Evolutionary conservation across 2,888 invertebrate genomes (phyloP).

Genomic region (Baronia brevicornis): DNA sequence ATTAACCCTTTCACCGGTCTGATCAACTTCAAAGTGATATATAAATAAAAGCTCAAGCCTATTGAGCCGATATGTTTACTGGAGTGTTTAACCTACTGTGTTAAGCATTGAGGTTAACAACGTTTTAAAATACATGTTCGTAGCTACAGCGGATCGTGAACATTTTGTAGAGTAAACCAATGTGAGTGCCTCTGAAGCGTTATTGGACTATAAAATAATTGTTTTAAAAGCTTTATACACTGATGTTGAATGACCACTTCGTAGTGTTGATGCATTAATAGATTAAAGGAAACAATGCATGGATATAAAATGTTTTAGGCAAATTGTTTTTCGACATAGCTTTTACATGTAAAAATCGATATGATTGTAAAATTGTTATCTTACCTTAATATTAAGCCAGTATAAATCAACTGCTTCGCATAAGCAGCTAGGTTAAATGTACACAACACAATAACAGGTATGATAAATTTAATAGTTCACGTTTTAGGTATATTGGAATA

Average conservation of each 20-base stretch:
- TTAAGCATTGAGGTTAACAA: constrained; percentile 24
- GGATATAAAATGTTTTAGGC: constrained; percentile 2
- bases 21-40: constrained; percentile 62
- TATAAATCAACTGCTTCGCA: too few relatives aligned
- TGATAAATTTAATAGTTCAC: too few relatives aligned
- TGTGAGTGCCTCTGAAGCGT: constrained; percentile 33
- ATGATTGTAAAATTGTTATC: too few relatives aligned
- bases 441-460: too few relatives aligned
- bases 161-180: constrained; percentile 26
- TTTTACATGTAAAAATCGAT: too few relatives aligned
- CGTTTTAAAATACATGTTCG: constrained; percentile 13
- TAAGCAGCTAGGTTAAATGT: too few relatives aligned
- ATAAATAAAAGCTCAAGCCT: constrained; percentile 48
- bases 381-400: too few relatives aligned
- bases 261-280: constrained; percentile 27
- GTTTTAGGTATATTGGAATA: neutral
- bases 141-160: constrained; percentile 15
- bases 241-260: constrained; percentile 35
- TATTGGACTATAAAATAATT: constrained; percentile 47
- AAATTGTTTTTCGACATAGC: constrained; percentile 4
- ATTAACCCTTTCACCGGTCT: constrained; percentile 64
- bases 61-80: constrained; percentile 35
- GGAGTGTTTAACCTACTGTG: constrained; percentile 23
- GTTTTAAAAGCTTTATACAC: constrained; percentile 59
- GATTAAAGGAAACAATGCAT: constrained; percentile 9